Evolutionary conservation across 2,797 vertebrate species (phyloP).

Genomic region (Hypotaenidia philippensis): DNA sequence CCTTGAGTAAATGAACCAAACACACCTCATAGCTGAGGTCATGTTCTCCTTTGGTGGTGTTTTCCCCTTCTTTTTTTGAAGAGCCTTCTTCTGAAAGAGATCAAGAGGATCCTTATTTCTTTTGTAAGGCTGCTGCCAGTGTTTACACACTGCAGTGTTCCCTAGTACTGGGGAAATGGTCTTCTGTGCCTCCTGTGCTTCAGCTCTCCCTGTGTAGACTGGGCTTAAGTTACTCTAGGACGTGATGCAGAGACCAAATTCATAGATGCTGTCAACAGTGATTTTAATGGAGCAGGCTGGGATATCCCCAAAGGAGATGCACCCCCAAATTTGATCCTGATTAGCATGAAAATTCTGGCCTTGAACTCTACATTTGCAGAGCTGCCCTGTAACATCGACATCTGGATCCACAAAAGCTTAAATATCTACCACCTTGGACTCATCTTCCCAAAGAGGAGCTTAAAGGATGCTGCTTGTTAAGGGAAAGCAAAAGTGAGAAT

Average conservation of each 20-base stretch:
- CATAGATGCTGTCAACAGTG: not conserved
- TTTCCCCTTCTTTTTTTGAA: not conserved
- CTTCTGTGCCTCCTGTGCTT: not conserved
- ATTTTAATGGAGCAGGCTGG: not conserved
- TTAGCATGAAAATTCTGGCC: not conserved
- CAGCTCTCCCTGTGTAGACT: fast-evolving
- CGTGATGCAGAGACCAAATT: not conserved
- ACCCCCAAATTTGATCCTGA: not conserved
- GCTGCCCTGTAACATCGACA: not conserved
- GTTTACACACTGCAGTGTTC: not conserved
- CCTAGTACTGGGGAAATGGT: not conserved
- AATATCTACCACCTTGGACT: not conserved
- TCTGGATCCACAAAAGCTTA: not conserved
- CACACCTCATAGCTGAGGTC: not conserved
- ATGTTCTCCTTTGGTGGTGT: not conserved
- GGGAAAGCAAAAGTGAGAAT: not conserved
- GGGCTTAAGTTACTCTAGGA: not conserved
- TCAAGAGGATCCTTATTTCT: not conserved
- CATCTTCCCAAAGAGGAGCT: not conserved
- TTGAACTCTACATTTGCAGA: not conserved
- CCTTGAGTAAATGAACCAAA: not conserved
- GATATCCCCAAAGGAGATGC: not conserved
- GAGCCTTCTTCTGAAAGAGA: not conserved
- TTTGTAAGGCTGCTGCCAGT: not conserved
- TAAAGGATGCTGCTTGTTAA: not conserved